Percentiles rank a stretch among this genome's conserved stretches.
Conservation (phyloP, 2,888 invertebrate species). For the Tenthredo mesomela region DNA sequence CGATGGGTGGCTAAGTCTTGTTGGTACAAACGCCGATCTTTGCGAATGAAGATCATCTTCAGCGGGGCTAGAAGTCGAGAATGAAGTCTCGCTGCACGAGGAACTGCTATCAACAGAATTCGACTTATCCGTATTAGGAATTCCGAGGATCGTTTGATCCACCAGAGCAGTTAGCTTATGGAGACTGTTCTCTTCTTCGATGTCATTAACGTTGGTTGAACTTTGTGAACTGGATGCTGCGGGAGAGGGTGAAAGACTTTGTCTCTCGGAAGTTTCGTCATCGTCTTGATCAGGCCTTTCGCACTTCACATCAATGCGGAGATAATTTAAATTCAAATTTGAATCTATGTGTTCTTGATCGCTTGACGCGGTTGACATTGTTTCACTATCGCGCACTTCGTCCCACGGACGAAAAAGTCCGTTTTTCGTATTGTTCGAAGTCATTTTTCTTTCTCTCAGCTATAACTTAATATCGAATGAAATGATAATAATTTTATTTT, state of each 20-base stretch:
- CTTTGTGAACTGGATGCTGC: not conserved
- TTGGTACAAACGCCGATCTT: constrained; percentile 27
- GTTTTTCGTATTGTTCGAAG: constrained; percentile 7
- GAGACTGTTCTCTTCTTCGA: constrained; percentile 55
- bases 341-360: not conserved
- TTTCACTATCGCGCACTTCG: constrained; percentile 10
- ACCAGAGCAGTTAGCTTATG: constrained; percentile 60
- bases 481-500: not conserved
- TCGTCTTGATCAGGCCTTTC: constrained; percentile 49
- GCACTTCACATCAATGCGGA: constrained; percentile 45
- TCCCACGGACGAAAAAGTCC: constrained; percentile 70
- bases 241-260: not conserved
- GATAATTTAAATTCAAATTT: not conserved
- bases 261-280: constrained; percentile 41
- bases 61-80: not conserved
- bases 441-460: not conserved
- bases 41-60: constrained; percentile 44
- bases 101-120: constrained; percentile 40
- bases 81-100: constrained; percentile 27
- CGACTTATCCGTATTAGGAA: constrained; percentile 38
- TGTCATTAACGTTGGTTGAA: constrained; percentile 54
- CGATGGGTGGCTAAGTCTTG: constrained; percentile 42
- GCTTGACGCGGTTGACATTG: not conserved
- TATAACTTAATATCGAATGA: too few relatives aligned
- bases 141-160: constrained; percentile 40